These are phyloP conservation scores for Falco cherrug DNA, from an alignment of 2,797 vertebrate genomes.

Conservation along the genomic window DNA sequence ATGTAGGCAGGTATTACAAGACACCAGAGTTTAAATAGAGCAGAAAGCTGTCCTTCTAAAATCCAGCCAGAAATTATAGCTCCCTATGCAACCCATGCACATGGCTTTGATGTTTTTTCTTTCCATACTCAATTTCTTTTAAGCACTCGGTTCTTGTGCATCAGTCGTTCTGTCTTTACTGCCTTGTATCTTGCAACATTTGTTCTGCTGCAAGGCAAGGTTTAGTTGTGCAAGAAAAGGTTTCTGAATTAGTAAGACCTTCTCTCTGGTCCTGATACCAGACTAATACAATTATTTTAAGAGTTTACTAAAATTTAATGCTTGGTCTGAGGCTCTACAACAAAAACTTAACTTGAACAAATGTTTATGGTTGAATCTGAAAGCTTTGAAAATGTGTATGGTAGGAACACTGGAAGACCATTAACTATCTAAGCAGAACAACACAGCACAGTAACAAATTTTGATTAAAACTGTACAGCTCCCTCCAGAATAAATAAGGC, in stretches of 20 bases:
- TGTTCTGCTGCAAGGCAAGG: neutral
- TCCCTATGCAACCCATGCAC: neutral
- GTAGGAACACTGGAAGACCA: neutral
- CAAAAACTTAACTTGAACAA: neutral
- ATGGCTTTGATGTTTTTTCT: neutral
- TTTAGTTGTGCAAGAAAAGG: neutral
- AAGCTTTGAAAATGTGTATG: neutral
- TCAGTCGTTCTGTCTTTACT: neutral
- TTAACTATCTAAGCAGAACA: neutral
- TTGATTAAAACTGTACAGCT: neutral
- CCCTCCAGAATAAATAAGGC: neutral
- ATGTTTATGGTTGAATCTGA: neutral
- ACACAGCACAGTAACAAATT: neutral
- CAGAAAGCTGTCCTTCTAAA: neutral
- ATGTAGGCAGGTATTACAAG: neutral
- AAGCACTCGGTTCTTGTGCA: neutral
- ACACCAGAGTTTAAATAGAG: neutral
- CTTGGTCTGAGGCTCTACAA: neutral
- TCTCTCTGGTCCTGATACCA: neutral
- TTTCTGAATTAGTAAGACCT: neutral
- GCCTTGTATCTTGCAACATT: neutral
- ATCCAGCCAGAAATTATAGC: neutral
- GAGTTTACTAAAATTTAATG: neutral
- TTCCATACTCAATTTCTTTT: neutral
- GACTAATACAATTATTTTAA: neutral